These are phyloP conservation scores for Microchrysa polita DNA, from an alignment of 2,888 invertebrate genomes.

Conservation along the genomic window DNA sequence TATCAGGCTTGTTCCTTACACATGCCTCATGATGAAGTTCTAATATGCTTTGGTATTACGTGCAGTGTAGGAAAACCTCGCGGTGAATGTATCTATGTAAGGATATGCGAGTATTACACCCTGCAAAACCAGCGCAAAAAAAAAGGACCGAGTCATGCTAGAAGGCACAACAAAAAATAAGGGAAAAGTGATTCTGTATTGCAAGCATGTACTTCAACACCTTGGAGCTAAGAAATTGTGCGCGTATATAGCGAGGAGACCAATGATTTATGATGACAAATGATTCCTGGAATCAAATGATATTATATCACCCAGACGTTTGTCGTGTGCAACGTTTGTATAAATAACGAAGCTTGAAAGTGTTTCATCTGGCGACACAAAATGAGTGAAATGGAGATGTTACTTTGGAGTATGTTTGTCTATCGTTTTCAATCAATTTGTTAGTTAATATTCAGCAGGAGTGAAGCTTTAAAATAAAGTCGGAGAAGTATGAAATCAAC, in stretches of 20 bases:
- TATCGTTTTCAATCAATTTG: background rate
- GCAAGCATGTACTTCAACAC: conserved; percentile 30
- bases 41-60: background rate
- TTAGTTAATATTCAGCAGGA: background rate
- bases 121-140: background rate
- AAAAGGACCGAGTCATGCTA: background rate
- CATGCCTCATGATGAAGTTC: background rate
- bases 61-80: background rate
- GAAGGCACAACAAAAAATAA: conserved; percentile 2
- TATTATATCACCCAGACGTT: background rate
- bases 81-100: background rate
- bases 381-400: background rate
- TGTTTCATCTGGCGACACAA: conserved; percentile 6
- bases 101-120: background rate
- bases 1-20: background rate
- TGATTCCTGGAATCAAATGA: conserved; percentile 25
- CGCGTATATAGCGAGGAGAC: background rate
- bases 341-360: conserved; percentile 32
- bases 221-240: conserved; percentile 25
- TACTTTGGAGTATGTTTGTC: background rate
- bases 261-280: conserved; percentile 42
- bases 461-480: no score
- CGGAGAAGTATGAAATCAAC: no score
- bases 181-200: conserved; percentile 41
- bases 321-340: conserved; percentile 11